Evolutionary conservation across 1,140 invertebrate species (phyloP).

Genomic region (Heliconius himera): DNA sequence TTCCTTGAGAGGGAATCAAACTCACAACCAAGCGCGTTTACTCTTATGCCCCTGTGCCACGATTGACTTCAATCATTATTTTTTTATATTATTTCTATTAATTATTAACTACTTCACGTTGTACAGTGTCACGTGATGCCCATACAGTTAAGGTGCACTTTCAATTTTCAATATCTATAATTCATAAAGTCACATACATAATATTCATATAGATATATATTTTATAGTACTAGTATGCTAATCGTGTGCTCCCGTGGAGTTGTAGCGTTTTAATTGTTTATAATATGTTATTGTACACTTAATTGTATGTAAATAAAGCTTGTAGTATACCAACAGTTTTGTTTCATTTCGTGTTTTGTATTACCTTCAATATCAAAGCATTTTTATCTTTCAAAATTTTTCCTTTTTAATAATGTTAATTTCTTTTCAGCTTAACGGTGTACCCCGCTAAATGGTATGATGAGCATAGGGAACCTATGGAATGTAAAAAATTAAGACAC

Average conservation of each 20-base stretch:
- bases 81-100: neutral
- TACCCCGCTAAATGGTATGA: no score
- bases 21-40: neutral
- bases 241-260: neutral
- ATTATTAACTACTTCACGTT: neutral
- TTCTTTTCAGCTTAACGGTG: no score
- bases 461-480: no score
- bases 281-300: neutral
- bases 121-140: neutral
- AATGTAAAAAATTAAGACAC: no score
- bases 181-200: slow-evolving; percentile 18
- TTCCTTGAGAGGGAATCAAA: neutral
- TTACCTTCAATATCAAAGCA: no score
- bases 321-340: no score
- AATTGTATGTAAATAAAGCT: neutral
- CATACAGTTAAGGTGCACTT: slow-evolving; percentile 24
- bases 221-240: neutral
- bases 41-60: neutral
- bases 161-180: slow-evolving; percentile 39
- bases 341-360: no score
- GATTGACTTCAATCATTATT: neutral
- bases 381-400: no score
- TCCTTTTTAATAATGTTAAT: no score
- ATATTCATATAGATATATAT: neutral
- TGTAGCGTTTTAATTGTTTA: neutral